A percentile compares a stretch with the other conserved stretches of the same genome.
These are phyloP conservation scores for Hoplostethus atlanticus DNA, from an alignment of 2,797 vertebrate genomes.

Conservation along the genomic window DNA sequence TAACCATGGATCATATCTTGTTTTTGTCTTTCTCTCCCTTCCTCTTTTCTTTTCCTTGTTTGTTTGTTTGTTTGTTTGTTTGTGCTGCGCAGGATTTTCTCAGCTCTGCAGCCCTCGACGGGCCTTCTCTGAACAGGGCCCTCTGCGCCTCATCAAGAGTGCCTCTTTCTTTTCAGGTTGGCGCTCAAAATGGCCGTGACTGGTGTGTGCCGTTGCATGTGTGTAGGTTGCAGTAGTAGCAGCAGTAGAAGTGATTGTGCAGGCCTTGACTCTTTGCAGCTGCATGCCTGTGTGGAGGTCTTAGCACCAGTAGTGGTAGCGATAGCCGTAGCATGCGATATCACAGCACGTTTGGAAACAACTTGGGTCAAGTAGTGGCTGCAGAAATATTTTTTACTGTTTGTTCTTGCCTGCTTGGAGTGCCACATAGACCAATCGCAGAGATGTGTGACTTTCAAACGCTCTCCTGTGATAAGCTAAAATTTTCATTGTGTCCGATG, in stretches of 20 bases:
- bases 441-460: no score
- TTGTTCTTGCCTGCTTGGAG: no score
- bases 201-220: slow-evolving; percentile 66
- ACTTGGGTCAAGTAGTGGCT: slow-evolving; percentile 60
- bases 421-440: no score
- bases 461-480: not conserved
- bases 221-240: slow-evolving; percentile 43
- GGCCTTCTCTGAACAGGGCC: slow-evolving; percentile 99
- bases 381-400: not conserved
- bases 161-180: slow-evolving; percentile 99
- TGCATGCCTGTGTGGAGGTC: slow-evolving; percentile 69
- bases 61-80: slow-evolving; percentile 79
- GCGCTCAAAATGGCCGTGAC: slow-evolving; percentile 78
- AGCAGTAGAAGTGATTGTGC: slow-evolving; percentile 15
- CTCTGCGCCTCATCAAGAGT: slow-evolving; percentile 99
- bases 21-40: slow-evolving; percentile 78
- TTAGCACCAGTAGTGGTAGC: slow-evolving; percentile 34
- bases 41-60: slow-evolving; percentile 60
- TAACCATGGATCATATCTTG: slow-evolving; percentile 73
- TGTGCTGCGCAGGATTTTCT: slow-evolving; percentile 96
- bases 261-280: slow-evolving; percentile 34
- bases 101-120: slow-evolving; percentile 99
- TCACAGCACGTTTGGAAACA: slow-evolving; percentile 42
- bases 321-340: slow-evolving; percentile 44
- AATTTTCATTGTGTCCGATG: not conserved